These are phyloP conservation scores for Kryptolebias ocellatus DNA, from an alignment of 2,797 vertebrate species.

Conservation along the genomic window DNA sequence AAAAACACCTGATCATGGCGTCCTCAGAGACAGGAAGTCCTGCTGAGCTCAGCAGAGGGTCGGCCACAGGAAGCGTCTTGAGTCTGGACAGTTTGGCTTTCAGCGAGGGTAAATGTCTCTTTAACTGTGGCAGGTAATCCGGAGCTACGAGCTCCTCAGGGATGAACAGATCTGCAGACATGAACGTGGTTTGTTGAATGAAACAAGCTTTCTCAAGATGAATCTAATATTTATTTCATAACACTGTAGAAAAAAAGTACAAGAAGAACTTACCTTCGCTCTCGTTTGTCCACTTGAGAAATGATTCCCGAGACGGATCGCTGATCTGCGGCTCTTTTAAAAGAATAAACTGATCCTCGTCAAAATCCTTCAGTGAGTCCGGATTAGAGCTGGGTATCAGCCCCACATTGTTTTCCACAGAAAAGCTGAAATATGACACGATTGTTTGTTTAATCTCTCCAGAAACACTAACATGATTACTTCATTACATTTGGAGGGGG, in stretches of 20 bases:
- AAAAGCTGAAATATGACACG: constrained; percentile 60
- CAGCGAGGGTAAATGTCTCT: constrained; percentile 78
- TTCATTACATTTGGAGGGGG: not conserved
- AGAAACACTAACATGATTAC: not conserved
- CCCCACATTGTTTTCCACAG: constrained; percentile 30
- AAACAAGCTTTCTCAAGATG: not conserved
- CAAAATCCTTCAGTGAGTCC: constrained; percentile 51
- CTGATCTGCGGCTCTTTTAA: constrained; percentile 33
- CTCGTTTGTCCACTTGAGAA: constrained; percentile 51
- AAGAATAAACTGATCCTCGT: constrained; percentile 36
- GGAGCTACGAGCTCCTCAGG: constrained; percentile 81
- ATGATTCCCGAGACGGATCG: constrained; percentile 65
- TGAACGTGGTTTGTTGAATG: not conserved
- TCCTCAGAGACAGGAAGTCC: constrained; percentile 72
- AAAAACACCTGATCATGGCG: constrained; percentile 80
- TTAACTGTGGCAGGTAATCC: constrained; percentile 73
- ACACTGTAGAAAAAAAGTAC: not conserved
- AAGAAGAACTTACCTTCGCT: constrained; percentile 34
- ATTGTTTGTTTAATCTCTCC: not conserved
- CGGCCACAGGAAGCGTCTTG: constrained; percentile 77
- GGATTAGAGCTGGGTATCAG: constrained; percentile 74
- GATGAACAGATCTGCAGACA: constrained; percentile 78
- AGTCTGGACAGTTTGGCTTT: constrained; percentile 79
- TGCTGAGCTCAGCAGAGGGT: constrained; percentile 81
- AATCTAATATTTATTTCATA: not conserved